These are phyloP conservation scores for Achlya flavicornis DNA, from an alignment of 2,888 invertebrate genomes.

Conservation along the genomic window DNA sequence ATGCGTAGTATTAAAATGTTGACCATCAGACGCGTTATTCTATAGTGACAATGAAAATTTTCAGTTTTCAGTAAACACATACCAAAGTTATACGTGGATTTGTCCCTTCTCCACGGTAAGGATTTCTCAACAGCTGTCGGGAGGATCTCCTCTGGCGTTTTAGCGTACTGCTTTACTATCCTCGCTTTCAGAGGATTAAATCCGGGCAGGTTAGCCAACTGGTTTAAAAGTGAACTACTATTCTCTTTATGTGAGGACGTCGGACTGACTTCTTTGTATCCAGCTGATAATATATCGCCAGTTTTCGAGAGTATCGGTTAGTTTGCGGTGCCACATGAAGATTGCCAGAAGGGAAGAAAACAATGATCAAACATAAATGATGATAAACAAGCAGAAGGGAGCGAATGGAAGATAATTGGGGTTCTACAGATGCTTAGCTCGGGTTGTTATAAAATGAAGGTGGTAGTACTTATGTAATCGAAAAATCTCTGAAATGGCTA, in stretches of 20 bases:
- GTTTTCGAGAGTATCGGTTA: slow-evolving; percentile 71
- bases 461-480: too few species aligned
- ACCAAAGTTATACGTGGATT: slow-evolving; percentile 89
- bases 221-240: slow-evolving; percentile 88
- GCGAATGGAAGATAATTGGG: slow-evolving; percentile 36
- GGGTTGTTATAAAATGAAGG: slow-evolving; percentile 4
- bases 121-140: slow-evolving; percentile 91
- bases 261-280: slow-evolving; percentile 81
- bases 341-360: slow-evolving; percentile 83
- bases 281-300: slow-evolving; percentile 74
- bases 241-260: slow-evolving; percentile 85
- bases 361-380: slow-evolving; percentile 77
- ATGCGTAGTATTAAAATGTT: slow-evolving; percentile 40
- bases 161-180: slow-evolving; percentile 87
- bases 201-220: slow-evolving; percentile 87
- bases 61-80: slow-evolving; percentile 75
- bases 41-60: slow-evolving; percentile 47
- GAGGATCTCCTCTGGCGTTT: slow-evolving; percentile 85
- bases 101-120: slow-evolving; percentile 93
- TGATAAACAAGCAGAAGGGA: slow-evolving; percentile 70
- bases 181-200: slow-evolving; percentile 88
- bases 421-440: slow-evolving; percentile 20
- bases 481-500: too few species aligned
- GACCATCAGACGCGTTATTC: slow-evolving; percentile 53
- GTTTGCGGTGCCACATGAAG: slow-evolving; percentile 79